Evolutionary conservation across 2,797 vertebrate species (phyloP).

Genomic region (Nannoperca obscura): DNA sequence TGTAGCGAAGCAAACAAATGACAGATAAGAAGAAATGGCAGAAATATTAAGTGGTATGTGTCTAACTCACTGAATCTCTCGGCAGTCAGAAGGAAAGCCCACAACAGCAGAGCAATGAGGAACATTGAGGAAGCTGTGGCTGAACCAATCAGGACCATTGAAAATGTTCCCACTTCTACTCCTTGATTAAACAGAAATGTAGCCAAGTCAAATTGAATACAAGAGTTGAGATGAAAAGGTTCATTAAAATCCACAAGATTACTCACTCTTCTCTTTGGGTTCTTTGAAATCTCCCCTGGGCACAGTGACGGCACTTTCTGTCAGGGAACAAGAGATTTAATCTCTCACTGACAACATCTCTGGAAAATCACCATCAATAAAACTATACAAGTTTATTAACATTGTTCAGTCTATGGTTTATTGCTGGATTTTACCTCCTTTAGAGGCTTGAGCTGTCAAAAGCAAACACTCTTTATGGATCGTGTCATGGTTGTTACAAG

Average conservation of each 20-base stretch:
- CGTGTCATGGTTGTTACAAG: constrained; percentile 54
- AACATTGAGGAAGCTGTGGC: constrained; percentile 61
- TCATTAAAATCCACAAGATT: background rate
- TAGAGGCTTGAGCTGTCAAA: constrained; percentile 23
- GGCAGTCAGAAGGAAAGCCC: constrained; percentile 65
- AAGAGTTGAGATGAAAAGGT: background rate
- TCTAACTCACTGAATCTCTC: constrained; percentile 72
- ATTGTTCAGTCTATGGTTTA: background rate
- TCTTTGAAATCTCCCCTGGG: constrained; percentile 15
- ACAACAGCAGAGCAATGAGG: constrained; percentile 69
- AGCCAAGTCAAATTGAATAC: background rate
- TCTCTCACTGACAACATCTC: constrained; percentile 7
- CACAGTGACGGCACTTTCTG: constrained; percentile 35
- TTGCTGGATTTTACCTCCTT: constrained; percentile 45
- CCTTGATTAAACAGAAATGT: constrained; percentile 38
- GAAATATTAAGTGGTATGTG: background rate
- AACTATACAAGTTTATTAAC: constrained; percentile 15
- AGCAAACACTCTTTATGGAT: constrained; percentile 66
- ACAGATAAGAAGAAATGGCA: background rate
- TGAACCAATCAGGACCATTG: constrained; percentile 67
- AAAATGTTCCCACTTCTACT: constrained; percentile 48
- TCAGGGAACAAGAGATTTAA: constrained; percentile 19
- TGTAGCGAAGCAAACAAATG: constrained; percentile 7
- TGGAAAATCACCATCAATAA: constrained; percentile 7
- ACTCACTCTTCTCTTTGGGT: constrained; percentile 56